Evolutionary conservation across 2,888 invertebrate genomes (phyloP), one percentile per base, ranked within the genome.

Genomic region (Lasius fuliginosus): DNA sequence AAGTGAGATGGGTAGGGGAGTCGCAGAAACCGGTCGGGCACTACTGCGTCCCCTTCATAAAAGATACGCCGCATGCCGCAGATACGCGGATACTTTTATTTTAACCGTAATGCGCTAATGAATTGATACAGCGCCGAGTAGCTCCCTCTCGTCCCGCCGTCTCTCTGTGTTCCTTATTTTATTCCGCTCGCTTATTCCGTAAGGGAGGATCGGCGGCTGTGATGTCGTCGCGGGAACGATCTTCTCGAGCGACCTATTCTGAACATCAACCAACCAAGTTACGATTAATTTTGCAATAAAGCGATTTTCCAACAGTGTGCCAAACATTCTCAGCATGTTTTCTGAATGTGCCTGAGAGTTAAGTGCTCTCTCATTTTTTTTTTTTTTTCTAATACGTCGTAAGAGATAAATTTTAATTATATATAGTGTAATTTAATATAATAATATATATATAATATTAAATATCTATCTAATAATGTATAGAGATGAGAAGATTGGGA

Each of bases 91-190:
- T 92, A 92, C 90, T 93, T 94, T 93, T 93, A 92, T 92, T 93
- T 92, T 84, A 88, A 91, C 89, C 90, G 92, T 93, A 93, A 93
- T 92, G 92, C 93, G 92, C 92, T 94, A 94, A 94, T 94, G 94
- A 94, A 94, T 94, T 92, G 94, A 93, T 93, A 92, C 93, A 92
- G 91, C 88, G 86, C 86, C 83, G 87, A 87, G 89, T 87, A 73
- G 88, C 84, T 87, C 82, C 81, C 86, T 82, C 82, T 76, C 77
- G 76, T 71, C 33, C 85, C 64, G 6, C 76, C 77, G 30, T 40
- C 49, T 40, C 62, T 8, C 27, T 18, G n/a, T 64, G 12, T 12
- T 74, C 76, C 53, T 62, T 56, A 60, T 18, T 33, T 81, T 69
- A 64, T 64, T 64, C 23, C 56, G 67, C 56, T 67, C 27, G 64